Base-by-base conservation (phyloP, 2,797 vertebrate species). In the Coreius guichenoti region DNA sequence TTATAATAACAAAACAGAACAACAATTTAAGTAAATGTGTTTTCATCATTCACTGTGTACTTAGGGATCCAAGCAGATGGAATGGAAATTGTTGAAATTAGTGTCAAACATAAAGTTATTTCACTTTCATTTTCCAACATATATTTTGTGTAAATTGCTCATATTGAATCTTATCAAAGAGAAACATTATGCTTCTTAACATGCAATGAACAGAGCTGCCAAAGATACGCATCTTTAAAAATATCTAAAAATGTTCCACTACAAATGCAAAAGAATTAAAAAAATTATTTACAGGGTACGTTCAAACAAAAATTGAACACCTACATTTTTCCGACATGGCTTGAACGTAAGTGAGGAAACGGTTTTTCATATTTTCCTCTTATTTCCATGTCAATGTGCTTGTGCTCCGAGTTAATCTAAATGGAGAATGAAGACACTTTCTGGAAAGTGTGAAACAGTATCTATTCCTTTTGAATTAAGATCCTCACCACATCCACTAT, bases 351-450 rank as follows among this genome's bases (percentile, higher is more conserved):
- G 21, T 31, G 9, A 74, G 72, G 12, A 31, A 51, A 21, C 16
- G 12, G 11, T 6, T 31, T 51, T 74, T 21, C 16, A 54, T 69
- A 39, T 54, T 13, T 54, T 33, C 7, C 19, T 54, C 19, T 23
- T 75, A 21, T 33, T 33, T 75, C 49, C 29, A 36, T 54, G 49
- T 23, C 49, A 75, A 54, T 75, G 73, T 75, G 49, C 49, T 33
- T 75, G 51, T 43, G 29, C 17, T 51, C 11, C 3, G 9, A 54
- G 14, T 47, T 33, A 21, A 51, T 51, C 72, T 51, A 13, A 21
- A 51, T 16, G 12, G 36, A 58, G 23, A 58, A 58, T 39, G 16
- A 47, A 39, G 7, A 39, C 31, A 16, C 74, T 77, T 77, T 26
- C 13, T 58, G 1, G 16, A 74, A 72, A 72, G 23, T n/a, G 39